These are phyloP conservation scores for Rhinogobius similis DNA, from an alignment of 2,113 vertebrate species.

Conservation along the genomic window DNA sequence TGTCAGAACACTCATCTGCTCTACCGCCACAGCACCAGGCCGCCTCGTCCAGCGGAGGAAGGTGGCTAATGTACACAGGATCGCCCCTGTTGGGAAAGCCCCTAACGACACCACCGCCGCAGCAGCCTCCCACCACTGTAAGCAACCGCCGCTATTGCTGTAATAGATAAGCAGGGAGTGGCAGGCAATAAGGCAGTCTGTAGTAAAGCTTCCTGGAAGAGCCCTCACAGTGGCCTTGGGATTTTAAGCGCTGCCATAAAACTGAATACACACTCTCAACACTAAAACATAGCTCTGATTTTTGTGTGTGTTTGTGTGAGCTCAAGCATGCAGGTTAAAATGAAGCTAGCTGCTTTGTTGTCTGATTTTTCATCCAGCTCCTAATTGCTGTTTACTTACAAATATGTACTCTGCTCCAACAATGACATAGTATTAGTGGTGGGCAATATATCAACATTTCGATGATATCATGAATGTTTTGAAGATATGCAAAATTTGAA, in stretches of 20 bases:
- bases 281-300: background rate
- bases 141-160: conserved; percentile 58
- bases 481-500: too few species aligned
- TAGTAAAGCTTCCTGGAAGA: conserved; percentile 32
- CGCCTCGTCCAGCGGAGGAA: conserved; percentile 36
- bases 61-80: conserved; percentile 48
- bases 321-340: background rate
- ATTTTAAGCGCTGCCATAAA: conserved; percentile 1
- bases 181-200: conserved; percentile 8
- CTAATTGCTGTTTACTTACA: background rate
- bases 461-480: too few species aligned
- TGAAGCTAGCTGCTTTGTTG: background rate
- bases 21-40: background rate
- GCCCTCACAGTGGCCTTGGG: conserved; percentile 20
- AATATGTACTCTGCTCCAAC: too few species aligned
- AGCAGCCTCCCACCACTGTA: conserved; percentile 35
- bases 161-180: conserved; percentile 60
- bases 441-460: too few species aligned
- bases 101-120: conserved; percentile 36
- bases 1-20: conserved; percentile 21
- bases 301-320: background rate
- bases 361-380: background rate
- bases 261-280: background rate
- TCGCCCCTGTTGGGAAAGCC: conserved; percentile 66
- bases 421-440: too few species aligned